Base-by-base conservation (phyloP, 1,140 invertebrate species). In the Cydia amplana region DNA sequence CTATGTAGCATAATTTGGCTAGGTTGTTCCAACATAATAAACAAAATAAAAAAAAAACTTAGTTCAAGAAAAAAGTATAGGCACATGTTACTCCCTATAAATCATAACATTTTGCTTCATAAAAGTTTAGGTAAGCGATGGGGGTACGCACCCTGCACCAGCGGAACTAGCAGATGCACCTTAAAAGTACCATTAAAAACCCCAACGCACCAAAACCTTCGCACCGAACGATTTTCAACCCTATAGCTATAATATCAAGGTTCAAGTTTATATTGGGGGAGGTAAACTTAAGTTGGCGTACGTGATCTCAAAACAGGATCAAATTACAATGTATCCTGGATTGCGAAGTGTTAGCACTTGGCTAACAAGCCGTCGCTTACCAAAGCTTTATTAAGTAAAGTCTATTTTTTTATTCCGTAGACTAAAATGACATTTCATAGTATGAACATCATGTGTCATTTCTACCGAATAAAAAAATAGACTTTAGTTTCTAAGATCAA, bases 251-350 rank as follows among this genome's bases (percentile, higher is more conserved):
- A 1, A 18, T 0, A 12, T 20, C 9, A 36, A 70, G 32, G 65
- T 20, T 40, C 6, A 36, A n/a, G 28, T 70, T n/a, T 18, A 32
- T n/a, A n/a, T n/a, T 65, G 14, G 12, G 28, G 5, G 25, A 32
- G 64, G 28, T 32, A 32, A 18, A 40, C 4, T 40, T 40, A 36
- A 10, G 28, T 10, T 36, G 65, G 65, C 23, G 32, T 9, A 32
- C 32, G 28, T 70, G 65, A 70, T 70, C 65, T 70, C n/a, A 18
- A 70, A 70, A 70, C n/a, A 40, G 32, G 36, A 70, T 70, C 65
- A 40, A 40, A 40, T 70, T 70, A 70, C 65, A 70, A 36, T 70
- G 65, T 70, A 70, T 70, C 65, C 65, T 40, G 65, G 25, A 32
- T 67, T 28, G n/a, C 32, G 32, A 18, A 67, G 65, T 70, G 65